Conservation (phyloP, 2,888 invertebrate genomes). For the Platerodrilus igneus region DNA sequence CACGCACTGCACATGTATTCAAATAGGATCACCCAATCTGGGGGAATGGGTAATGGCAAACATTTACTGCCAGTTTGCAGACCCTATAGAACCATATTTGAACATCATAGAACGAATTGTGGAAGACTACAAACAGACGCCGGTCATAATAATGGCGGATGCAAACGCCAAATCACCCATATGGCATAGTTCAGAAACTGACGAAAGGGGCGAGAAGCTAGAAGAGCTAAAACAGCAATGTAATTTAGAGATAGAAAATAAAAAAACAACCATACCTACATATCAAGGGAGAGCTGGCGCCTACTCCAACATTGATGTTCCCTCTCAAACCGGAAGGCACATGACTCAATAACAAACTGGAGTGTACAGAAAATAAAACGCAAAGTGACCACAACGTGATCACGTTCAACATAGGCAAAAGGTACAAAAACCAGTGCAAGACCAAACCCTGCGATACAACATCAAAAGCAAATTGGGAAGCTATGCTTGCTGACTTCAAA, state of each 20-base stretch:
- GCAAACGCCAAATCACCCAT: conserved; percentile 13
- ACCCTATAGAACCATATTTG: background rate
- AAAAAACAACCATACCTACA: background rate
- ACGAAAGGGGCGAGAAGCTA: conserved; percentile 9
- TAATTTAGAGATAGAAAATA: conserved; percentile 2
- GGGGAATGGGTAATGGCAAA: too few species aligned
- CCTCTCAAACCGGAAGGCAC: conserved; percentile 1
- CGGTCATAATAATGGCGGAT: conserved; percentile 7
- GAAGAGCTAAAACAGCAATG: conserved; percentile 7
- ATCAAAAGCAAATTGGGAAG: conserved; percentile 8
- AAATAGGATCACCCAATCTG: too few species aligned
- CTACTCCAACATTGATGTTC: conserved; percentile 1
- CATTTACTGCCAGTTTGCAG: too few species aligned
- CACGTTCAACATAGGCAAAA: too few species aligned
- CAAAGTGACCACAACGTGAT: conserved; percentile 8
- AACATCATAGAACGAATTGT: too few species aligned
- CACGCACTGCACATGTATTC: background rate
- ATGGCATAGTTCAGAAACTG: conserved; percentile 7
- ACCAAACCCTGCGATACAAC: conserved; percentile 4
- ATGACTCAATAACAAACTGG: conserved; percentile 8
- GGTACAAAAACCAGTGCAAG: too few species aligned
- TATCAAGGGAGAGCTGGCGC: conserved; percentile 7
- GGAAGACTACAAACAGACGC: too few species aligned
- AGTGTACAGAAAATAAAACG: background rate
- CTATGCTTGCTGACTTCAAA: background rate